These are phyloP conservation scores for Pseudochirops cupreus DNA, from an alignment of 2,797 vertebrate genomes.

Conservation along the genomic window DNA sequence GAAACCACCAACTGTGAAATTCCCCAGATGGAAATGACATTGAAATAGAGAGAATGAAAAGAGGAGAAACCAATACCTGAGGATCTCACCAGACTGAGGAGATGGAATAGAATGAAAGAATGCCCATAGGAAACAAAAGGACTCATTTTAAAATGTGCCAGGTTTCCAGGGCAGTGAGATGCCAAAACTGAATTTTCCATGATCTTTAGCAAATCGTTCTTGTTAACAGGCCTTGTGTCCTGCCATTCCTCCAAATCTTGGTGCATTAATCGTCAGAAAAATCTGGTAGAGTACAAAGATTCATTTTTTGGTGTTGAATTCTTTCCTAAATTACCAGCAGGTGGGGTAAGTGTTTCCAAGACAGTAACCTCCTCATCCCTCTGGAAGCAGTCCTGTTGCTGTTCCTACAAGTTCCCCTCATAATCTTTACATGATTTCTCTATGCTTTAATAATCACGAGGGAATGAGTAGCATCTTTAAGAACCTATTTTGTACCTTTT, in stretches of 20 bases:
- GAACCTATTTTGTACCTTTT: slow-evolving; percentile 81
- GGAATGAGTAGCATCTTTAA: slow-evolving; percentile 80
- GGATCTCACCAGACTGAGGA: slow-evolving; percentile 40
- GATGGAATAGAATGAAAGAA: slow-evolving; percentile 31
- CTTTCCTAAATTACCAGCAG: slow-evolving; percentile 71
- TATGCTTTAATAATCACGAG: slow-evolving; percentile 73
- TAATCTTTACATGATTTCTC: slow-evolving; percentile 80
- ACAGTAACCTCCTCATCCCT: slow-evolving; percentile 56
- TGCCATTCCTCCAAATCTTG: slow-evolving; percentile 54
- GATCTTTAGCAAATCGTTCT: slow-evolving; percentile 55
- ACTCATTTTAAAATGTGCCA: slow-evolving; percentile 57
- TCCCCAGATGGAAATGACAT: slow-evolving; percentile 12
- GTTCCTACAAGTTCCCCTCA: slow-evolving; percentile 76
- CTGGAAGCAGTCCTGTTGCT: slow-evolving; percentile 70
- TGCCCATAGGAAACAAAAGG: slow-evolving; percentile 32
- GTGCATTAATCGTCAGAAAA: slow-evolving; percentile 64
- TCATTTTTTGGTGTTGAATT: slow-evolving; percentile 59
- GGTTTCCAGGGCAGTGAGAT: slow-evolving; percentile 55
- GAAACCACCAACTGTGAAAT: slow-evolving; percentile 31
- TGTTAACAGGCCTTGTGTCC: slow-evolving; percentile 41
- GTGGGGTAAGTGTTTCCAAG: slow-evolving; percentile 71
- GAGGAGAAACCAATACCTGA: background rate
- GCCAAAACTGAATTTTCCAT: slow-evolving; percentile 67
- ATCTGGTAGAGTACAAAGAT: slow-evolving; percentile 48
- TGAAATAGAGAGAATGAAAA: slow-evolving; percentile 29